Evolutionary conservation across 2,888 invertebrate species (phyloP).

Genomic region (Caprella mutica): DNA sequence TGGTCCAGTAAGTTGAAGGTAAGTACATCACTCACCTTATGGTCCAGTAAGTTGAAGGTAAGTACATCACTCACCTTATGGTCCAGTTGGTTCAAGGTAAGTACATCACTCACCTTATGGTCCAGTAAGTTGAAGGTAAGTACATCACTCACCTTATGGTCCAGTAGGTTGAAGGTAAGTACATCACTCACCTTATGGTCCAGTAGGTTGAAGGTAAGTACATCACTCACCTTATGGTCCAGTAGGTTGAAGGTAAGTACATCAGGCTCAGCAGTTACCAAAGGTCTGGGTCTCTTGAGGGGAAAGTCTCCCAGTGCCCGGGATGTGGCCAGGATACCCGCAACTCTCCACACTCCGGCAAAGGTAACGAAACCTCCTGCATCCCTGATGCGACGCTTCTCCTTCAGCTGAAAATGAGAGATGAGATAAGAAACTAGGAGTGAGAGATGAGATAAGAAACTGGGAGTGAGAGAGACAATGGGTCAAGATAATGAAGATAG

Average conservation of each 20-base stretch:
- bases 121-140: not conserved
- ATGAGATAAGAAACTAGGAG: too few relatives aligned
- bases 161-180: not conserved
- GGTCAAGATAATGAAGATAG: too few relatives aligned
- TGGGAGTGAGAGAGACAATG: too few relatives aligned
- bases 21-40: too few relatives aligned
- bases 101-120: not conserved
- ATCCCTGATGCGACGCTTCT: conserved; percentile 80
- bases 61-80: too few relatives aligned
- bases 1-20: too few relatives aligned
- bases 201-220: conserved; percentile 74
- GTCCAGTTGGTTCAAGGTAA: not conserved
- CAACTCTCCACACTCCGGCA: conserved; percentile 92
- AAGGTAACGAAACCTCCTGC: conserved; percentile 92
- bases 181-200: conserved; percentile 50
- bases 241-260: conserved; percentile 78
- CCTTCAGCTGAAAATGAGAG: conserved; percentile 68
- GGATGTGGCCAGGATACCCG: conserved; percentile 86
- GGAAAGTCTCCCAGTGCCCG: conserved; percentile 91
- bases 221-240: conserved; percentile 57
- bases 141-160: not conserved
- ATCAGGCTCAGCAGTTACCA: conserved; percentile 91
- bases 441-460: too few relatives aligned
- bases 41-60: too few relatives aligned
- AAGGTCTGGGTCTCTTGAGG: conserved; percentile 72